These are phyloP conservation scores for Orchestes rusci DNA, from an alignment of 2,888 invertebrate species.

Conservation along the genomic window DNA sequence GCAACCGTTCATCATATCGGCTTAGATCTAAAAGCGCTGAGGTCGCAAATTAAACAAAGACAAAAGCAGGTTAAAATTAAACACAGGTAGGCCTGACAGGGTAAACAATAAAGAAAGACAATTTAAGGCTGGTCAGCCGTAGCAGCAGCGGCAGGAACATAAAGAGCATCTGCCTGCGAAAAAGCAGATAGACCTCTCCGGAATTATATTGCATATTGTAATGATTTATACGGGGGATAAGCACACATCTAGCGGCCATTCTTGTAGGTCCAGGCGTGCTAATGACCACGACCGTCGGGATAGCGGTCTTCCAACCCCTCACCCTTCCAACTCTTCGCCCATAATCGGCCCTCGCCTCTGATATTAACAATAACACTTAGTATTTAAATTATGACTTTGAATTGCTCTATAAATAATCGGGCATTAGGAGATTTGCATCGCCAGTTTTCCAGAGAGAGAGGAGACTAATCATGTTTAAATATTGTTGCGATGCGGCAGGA, in stretches of 20 bases:
- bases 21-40: neutral
- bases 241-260: constrained; percentile 45
- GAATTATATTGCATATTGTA: constrained; percentile 49
- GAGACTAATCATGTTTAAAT: constrained; percentile 43
- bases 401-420: constrained; percentile 45
- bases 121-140: constrained; percentile 18
- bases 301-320: constrained; percentile 37
- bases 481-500: constrained; percentile 38
- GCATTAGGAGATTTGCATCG: constrained; percentile 45
- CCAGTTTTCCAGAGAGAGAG: constrained; percentile 31
- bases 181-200: constrained; percentile 45
- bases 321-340: constrained; percentile 21
- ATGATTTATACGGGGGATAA: constrained; percentile 48
- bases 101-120: constrained; percentile 26
- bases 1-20: neutral
- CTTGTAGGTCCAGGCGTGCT: constrained; percentile 46
- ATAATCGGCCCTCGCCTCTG: constrained; percentile 42
- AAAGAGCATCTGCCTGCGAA: constrained; percentile 47
- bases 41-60: constrained; percentile 22
- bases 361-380: constrained; percentile 48
- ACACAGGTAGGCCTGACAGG: constrained; percentile 22
- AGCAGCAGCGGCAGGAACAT: constrained; percentile 33
- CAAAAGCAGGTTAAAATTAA: constrained; percentile 21
- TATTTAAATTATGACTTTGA: constrained; percentile 47
- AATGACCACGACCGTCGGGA: constrained; percentile 45